A percentile compares a stretch with the other conserved stretches of the same genome.
Conservation (phyloP, 2,797 vertebrate genomes). For the Diceros bicornis region DNA sequence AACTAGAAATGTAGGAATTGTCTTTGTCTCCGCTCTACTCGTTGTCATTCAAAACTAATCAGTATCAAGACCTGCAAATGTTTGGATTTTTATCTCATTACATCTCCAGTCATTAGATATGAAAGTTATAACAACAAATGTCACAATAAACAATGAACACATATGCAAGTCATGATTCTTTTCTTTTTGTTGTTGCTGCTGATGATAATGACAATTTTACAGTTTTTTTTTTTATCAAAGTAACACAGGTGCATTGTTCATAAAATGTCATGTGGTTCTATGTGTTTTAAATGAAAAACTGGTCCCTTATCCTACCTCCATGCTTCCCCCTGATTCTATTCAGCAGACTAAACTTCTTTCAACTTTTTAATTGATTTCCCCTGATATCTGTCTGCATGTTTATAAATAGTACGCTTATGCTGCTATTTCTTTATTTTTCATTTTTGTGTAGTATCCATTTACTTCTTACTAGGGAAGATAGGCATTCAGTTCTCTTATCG, state of each 20-base stretch:
- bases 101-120: not conserved
- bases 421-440: not conserved
- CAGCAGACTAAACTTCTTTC: not conserved
- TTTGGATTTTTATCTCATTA: not conserved
- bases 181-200: not conserved
- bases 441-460: not conserved
- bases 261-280: not conserved
- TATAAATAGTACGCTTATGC: not conserved
- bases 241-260: not conserved
- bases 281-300: not conserved
- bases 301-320: not conserved
- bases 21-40: not conserved
- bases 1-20: not conserved
- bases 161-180: not conserved
- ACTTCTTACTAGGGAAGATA: not conserved
- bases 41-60: not conserved
- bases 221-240: not conserved
- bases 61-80: not conserved
- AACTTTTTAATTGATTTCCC: not conserved
- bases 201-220: not conserved
- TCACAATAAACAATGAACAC: not conserved
- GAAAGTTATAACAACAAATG: not conserved
- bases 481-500: not conserved
- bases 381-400: not conserved
- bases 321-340: not conserved